Base-by-base conservation (phyloP, 2,797 vertebrate genomes). In the Sibirionetta formosa region DNA sequence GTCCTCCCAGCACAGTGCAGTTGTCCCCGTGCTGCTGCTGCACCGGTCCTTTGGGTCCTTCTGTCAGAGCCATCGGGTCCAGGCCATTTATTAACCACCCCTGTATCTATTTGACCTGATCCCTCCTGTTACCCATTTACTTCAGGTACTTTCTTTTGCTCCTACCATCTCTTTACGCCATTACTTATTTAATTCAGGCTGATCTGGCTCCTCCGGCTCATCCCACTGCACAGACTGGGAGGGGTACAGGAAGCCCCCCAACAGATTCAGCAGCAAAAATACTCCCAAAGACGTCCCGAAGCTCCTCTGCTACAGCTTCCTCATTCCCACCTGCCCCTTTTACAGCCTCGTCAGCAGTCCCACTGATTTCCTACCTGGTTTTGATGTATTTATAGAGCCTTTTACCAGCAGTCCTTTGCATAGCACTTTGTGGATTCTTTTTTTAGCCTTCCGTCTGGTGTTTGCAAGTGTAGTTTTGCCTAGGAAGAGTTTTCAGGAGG, bases 371-470 rank as follows among this genome's bases (percentile, higher is more conserved):
- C 36, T 57, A 33, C 20, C 40, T 88, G 31, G 65, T 27, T 92
- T 91, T 82, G 68, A 24, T 87, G 5, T 63, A 80, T 87, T 92
- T 89, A 69, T 84, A 92, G 22, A 91, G 48, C 42, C 53, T 70
- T 94, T 84, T 82, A 77, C 57, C 86, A 91, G 60, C 58, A 80
- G 56, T 48, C 31, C 51, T 91, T 90, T 82, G 27, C 38, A 95
- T 90, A 57, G 61, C 29, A 54, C 53, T 71, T 58, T 80, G 60
- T 0, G 4, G 66, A 33, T 53, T 87, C 40, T 70, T 86, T 85
- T 94, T 94, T 94, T 86, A 94, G 79, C 11, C 38, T 64, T 64
- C 26, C 22, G 38, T 15, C 38, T 7, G 2, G 61, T 42, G 13
- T 8, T 63, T 19, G 24, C 8, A 20, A 64, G 14, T 10, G 38